Percentiles rank a stretch among this genome's conserved stretches.
These are phyloP conservation scores for Creontiades dilutus DNA, from an alignment of 2,888 invertebrate species.

Conservation along the genomic window DNA sequence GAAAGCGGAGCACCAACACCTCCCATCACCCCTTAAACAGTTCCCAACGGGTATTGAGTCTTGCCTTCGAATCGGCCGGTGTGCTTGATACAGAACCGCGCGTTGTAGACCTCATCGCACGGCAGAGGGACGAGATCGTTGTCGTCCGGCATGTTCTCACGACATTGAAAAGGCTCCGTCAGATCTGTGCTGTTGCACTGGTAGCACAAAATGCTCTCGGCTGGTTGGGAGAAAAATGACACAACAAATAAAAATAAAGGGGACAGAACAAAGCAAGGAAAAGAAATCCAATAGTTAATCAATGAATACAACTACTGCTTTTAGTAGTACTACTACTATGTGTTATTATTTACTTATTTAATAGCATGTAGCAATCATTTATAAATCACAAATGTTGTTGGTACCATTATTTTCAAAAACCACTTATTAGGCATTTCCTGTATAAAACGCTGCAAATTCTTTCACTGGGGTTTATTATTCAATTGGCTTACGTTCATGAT, in stretches of 20 bases:
- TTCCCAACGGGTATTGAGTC: conserved; percentile 26
- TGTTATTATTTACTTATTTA: too few relatives aligned
- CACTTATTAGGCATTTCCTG: too few relatives aligned
- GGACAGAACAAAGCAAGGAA: neutral
- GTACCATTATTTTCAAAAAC: too few relatives aligned
- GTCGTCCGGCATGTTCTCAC: conserved; percentile 86
- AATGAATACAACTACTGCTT: too few relatives aligned
- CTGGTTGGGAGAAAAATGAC: conserved; percentile 79
- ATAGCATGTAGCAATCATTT: too few relatives aligned
- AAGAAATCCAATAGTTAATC: neutral
- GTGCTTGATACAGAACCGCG: conserved; percentile 95
- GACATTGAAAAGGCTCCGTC: conserved; percentile 88
- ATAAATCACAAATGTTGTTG: too few relatives aligned
- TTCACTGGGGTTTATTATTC: too few relatives aligned
- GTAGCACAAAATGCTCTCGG: conserved; percentile 88
- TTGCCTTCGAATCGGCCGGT: conserved; percentile 94
- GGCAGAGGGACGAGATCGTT: conserved; percentile 84
- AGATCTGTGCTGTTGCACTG: conserved; percentile 92
- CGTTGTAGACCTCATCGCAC: conserved; percentile 90
- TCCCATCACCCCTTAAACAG: neutral
- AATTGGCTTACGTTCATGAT: too few relatives aligned
- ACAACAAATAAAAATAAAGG: neutral
- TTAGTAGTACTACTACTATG: too few relatives aligned
- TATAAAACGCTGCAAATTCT: too few relatives aligned
- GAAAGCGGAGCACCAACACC: neutral